A percentile compares a stretch with the other conserved stretches of the same genome.
Conservation (phyloP, 2,113 vertebrate species). For the Cyanoramphus novaezelandiae region DNA sequence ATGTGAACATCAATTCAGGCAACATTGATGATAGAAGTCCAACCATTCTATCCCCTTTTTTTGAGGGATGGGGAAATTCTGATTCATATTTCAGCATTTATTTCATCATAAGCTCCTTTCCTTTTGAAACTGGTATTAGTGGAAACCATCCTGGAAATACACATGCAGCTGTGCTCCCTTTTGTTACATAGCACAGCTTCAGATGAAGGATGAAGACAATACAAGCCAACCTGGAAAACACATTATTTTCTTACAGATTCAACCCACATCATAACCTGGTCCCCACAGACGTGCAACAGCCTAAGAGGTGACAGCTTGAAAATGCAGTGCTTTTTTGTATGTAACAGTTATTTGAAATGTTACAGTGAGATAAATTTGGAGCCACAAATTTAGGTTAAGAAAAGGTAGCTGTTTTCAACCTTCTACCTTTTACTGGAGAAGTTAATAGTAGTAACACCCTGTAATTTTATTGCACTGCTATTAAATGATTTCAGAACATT, state of each 20-base stretch:
- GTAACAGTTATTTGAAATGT: not conserved
- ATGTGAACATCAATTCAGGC: not conserved
- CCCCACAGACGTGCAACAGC: not conserved
- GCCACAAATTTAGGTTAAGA: not conserved
- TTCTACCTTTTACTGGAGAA: not conserved
- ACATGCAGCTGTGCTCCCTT: not conserved
- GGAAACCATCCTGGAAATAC: not conserved
- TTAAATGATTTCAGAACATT: not conserved
- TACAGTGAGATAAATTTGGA: not conserved
- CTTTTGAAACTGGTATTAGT: not conserved
- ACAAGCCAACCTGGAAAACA: not conserved
- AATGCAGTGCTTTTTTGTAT: not conserved
- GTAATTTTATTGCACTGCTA: not conserved
- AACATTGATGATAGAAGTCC: fast-evolving
- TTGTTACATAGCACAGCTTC: not conserved
- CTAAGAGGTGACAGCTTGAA: not conserved
- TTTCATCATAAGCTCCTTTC: not conserved
- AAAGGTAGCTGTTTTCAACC: not conserved
- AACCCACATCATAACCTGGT: not conserved
- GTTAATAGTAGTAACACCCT: not conserved
- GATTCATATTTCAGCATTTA: not conserved
- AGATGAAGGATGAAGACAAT: not conserved
- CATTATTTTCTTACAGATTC: not conserved
- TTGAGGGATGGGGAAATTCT: not conserved
- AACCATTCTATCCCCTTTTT: not conserved